Conservation (phyloP, 2,888 invertebrate species). For the Camptogramma bilineatum region DNA sequence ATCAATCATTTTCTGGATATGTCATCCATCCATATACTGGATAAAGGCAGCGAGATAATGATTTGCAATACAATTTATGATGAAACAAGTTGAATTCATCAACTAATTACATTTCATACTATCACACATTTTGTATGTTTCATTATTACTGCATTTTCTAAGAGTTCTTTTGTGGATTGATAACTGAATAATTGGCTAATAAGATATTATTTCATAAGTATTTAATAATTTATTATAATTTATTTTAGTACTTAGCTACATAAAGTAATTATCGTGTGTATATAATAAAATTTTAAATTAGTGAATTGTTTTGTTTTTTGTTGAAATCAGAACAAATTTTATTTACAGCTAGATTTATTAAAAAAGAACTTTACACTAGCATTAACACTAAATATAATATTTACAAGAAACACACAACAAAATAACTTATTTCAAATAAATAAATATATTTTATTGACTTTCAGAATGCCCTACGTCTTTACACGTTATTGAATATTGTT, state of each 20-base stretch:
- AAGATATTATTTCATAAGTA: background rate
- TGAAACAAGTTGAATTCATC: no score
- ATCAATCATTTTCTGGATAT: no score
- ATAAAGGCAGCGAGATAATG: no score
- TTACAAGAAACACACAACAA: constrained; percentile 68
- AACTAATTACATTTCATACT: background rate
- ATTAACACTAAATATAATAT: constrained; percentile 52
- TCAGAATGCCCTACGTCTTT: constrained; percentile 33
- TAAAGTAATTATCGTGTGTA: constrained; percentile 16
- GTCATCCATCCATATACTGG: no score
- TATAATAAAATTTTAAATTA: constrained; percentile 1
- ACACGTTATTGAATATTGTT: constrained; percentile 3
- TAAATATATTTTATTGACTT: constrained; percentile 53
- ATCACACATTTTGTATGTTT: no score
- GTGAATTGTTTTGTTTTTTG: constrained; percentile 13
- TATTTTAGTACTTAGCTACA: background rate
- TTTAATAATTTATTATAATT: constrained; percentile 18
- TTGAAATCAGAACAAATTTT: constrained; percentile 43
- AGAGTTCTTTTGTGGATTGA: no score
- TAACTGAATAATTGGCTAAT: no score
- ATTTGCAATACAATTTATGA: no score
- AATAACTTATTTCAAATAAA: constrained; percentile 75
- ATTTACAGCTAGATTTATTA: constrained; percentile 44
- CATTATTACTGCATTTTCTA: no score
- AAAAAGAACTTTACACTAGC: constrained; percentile 54